Evolutionary conservation across 2,888 invertebrate species (phyloP).

Genomic region (Branchellion lobata): DNA sequence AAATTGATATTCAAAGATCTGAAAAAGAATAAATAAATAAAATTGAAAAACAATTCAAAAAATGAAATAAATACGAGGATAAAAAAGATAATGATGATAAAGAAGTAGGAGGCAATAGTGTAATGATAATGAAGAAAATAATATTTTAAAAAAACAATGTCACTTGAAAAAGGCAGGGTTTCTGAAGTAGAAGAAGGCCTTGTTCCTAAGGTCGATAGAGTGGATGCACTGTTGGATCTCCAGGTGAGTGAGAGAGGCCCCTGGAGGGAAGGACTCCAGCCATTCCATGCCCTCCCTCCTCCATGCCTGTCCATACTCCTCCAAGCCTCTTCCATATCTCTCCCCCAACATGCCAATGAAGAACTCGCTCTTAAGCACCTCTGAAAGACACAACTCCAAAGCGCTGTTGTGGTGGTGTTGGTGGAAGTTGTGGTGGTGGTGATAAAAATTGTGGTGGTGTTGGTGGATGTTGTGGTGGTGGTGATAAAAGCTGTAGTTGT

Average conservation of each 20-base stretch:
- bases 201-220: conserved; percentile 48
- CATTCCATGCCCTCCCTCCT: conserved; percentile 58
- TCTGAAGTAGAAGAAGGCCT: conserved; percentile 62
- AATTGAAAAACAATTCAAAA: no score
- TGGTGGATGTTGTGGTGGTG: no score
- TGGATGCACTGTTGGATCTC: conserved; percentile 58
- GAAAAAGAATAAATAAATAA: no score
- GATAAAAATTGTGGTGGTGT: no score
- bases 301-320: conserved; percentile 56
- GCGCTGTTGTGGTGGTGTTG: conserved; percentile 56
- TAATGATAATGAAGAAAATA: no score
- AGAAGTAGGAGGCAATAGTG: no score
- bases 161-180: conserved; percentile 54
- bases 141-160: no score
- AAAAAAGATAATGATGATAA: no score
- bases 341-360: conserved; percentile 63
- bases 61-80: no score
- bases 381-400: conserved; percentile 61
- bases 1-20: no score
- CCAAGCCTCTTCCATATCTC: conserved; percentile 62
- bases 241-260: conserved; percentile 63
- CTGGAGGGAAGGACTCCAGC: conserved; percentile 56
- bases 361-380: conserved; percentile 61
- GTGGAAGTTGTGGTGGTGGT: no score
- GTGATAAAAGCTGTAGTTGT: not conserved